Conservation (phyloP, 2,888 invertebrate species). For the Drosophila diplacantha region DNA sequence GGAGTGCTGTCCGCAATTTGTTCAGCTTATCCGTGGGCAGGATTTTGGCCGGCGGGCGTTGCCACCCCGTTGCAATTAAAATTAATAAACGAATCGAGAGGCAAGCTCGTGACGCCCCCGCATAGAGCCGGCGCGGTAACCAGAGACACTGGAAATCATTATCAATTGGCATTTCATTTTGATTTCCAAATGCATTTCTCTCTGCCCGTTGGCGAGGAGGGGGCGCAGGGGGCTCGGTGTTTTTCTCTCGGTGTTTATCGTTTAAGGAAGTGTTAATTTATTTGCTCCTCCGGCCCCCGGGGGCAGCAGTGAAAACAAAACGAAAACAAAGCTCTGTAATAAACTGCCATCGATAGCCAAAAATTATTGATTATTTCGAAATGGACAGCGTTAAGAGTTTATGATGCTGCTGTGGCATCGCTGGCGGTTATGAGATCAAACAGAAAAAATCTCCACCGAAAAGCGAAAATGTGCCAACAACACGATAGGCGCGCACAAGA, state of each 20-base stretch:
- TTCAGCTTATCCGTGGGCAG: slow-evolving; percentile 35
- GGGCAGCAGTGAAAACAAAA: slow-evolving; percentile 25
- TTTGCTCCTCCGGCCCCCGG: slow-evolving; percentile 55
- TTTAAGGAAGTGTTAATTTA: slow-evolving; percentile 73
- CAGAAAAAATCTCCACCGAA: slow-evolving; percentile 31
- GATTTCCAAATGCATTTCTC: slow-evolving; percentile 50
- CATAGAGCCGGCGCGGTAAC: not conserved
- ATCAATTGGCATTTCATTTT: slow-evolving; percentile 49
- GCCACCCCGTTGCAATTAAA: slow-evolving; percentile 59
- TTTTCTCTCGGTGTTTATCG: slow-evolving; percentile 59
- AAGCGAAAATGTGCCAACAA: slow-evolving; percentile 69
- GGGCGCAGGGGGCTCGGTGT: not conserved
- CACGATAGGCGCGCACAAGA: slow-evolving; percentile 53
- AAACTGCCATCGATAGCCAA: slow-evolving; percentile 72
- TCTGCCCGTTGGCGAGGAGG: slow-evolving; percentile 8
- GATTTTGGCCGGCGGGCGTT: slow-evolving; percentile 45
- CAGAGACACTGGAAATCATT: slow-evolving; percentile 43
- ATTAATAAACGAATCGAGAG: slow-evolving; percentile 66
- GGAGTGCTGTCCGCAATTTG: slow-evolving; percentile 39
- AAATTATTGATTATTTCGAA: slow-evolving; percentile 73
- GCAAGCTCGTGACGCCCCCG: slow-evolving; percentile 45
- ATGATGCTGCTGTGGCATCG: slow-evolving; percentile 55
- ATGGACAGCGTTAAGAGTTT: slow-evolving; percentile 71
- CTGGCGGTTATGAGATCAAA: slow-evolving; percentile 73
- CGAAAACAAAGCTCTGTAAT: slow-evolving; percentile 46